phyloP scores from a whole-genome alignment of 2,113 vertebrate species.

The Lepisosteus oculatus region DNA sequence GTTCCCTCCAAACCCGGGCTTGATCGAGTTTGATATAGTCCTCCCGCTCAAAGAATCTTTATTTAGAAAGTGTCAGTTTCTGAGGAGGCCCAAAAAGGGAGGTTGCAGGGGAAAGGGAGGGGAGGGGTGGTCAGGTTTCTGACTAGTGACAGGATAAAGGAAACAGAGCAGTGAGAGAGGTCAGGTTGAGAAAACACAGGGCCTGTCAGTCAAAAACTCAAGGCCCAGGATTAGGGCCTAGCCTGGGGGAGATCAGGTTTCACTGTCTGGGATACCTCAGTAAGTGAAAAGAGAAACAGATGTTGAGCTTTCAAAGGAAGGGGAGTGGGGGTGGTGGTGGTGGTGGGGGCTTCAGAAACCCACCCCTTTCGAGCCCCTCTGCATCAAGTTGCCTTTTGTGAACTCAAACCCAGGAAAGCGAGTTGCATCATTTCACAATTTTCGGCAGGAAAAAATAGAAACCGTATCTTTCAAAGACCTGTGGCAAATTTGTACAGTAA shows the following conservation, averaged over 20 bases:
- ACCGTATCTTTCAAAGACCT: neutral
- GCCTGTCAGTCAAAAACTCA: slow-evolving; percentile 30
- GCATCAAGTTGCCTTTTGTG: neutral
- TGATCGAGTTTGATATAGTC: neutral
- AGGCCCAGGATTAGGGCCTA: slow-evolving; percentile 20
- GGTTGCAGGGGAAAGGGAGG: slow-evolving; percentile 2
- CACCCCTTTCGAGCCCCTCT: neutral
- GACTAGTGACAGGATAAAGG: slow-evolving; percentile 25
- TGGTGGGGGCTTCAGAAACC: neutral
- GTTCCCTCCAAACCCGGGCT: neutral
- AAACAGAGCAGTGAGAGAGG: slow-evolving; percentile 17
- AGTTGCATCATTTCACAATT: neutral
- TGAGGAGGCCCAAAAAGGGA: slow-evolving; percentile 21
- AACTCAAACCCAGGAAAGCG: neutral
- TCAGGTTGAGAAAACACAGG: slow-evolving; percentile 31
- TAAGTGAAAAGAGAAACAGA: slow-evolving; percentile 38
- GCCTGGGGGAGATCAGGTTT: slow-evolving; percentile 30
- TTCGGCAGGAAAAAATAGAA: neutral
- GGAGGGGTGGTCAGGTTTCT: slow-evolving; percentile 11
- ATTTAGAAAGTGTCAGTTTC: slow-evolving; percentile 31
- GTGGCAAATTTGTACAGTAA: too few species aligned
- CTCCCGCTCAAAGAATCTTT: slow-evolving; percentile 23
- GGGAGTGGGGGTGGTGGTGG: neutral
- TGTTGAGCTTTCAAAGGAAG: slow-evolving; percentile 22
- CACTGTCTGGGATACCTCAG: slow-evolving; percentile 35